Percentiles rank a stretch among this genome's conserved stretches.
Conservation (phyloP, 2,888 invertebrate genomes). For the Luperina testacea region DNA sequence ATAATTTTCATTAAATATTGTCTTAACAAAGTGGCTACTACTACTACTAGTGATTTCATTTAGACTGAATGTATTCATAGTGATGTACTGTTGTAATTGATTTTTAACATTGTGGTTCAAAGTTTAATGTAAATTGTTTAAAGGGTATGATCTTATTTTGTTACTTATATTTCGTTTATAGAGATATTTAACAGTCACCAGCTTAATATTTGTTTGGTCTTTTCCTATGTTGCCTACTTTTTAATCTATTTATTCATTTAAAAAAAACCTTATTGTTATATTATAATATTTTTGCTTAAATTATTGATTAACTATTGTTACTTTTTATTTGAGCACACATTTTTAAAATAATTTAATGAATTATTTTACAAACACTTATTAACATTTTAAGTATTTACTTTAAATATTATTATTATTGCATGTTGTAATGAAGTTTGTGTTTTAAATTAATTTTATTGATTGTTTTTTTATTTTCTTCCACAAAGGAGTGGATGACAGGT, state of each 20-base stretch:
- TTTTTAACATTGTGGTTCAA: constrained; percentile 2
- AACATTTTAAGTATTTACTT: neutral
- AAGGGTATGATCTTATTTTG: constrained; percentile 23
- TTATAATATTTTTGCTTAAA: neutral
- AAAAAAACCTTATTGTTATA: neutral
- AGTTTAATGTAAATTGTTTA: constrained; percentile 2
- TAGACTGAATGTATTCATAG: neutral
- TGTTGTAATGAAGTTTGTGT: constrained; percentile 38
- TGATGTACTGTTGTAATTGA: constrained; percentile 9
- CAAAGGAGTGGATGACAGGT: constrained; percentile 78
- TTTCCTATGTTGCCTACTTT: neutral
- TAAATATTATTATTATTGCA: constrained; percentile 14
- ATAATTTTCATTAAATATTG: constrained; percentile 9
- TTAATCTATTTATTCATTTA: neutral
- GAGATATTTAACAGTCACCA: neutral
- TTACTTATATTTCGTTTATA: neutral
- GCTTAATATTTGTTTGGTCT: constrained; percentile 9
- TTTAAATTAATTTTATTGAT: constrained; percentile 47
- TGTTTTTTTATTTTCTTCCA: constrained; percentile 71
- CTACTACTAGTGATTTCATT: neutral
- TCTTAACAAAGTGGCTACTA: neutral
- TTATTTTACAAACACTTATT: neutral
- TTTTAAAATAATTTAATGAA: constrained; percentile 1
- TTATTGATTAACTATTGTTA: neutral
- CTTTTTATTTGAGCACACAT: neutral